phyloP scores from a whole-genome alignment of 2,888 invertebrate genomes.

The Prosapia bicincta region DNA sequence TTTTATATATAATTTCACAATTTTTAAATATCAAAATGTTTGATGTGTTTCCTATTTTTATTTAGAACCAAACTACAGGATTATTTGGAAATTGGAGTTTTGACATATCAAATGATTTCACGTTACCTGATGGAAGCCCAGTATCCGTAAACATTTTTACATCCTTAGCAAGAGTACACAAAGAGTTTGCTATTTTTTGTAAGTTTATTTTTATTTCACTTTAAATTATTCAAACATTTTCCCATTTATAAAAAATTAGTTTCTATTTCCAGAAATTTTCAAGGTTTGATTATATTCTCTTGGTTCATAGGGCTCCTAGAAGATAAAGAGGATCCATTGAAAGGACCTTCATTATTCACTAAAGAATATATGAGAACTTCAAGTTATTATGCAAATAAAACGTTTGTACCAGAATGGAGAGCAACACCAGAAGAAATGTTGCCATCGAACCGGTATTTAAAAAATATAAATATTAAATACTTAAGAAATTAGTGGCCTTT shows the following conservation, averaged over 20 bases:
- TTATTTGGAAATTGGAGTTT: slow-evolving; percentile 91
- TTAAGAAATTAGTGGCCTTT: not conserved
- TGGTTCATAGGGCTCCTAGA: slow-evolving; percentile 66
- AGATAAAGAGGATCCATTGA: slow-evolving; percentile 66
- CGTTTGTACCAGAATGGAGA: slow-evolving; percentile 72
- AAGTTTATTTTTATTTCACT: too few species aligned
- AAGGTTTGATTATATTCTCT: too few species aligned
- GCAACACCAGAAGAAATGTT: slow-evolving; percentile 68
- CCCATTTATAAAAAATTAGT: too few species aligned
- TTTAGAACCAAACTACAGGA: slow-evolving; percentile 90
- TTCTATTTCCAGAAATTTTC: too few species aligned
- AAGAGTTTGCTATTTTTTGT: slow-evolving; percentile 75
- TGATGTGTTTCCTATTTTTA: too few species aligned
- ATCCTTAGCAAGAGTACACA: slow-evolving; percentile 70
- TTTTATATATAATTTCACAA: too few species aligned
- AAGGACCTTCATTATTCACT: slow-evolving; percentile 73
- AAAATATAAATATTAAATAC: slow-evolving; percentile 3
- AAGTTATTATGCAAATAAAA: slow-evolving; percentile 73
- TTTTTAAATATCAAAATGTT: too few species aligned
- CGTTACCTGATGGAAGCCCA: slow-evolving; percentile 62
- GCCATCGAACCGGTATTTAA: slow-evolving; percentile 64
- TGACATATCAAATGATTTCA: slow-evolving; percentile 77
- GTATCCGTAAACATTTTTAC: slow-evolving; percentile 53
- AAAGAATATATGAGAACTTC: slow-evolving; percentile 77
- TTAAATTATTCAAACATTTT: too few species aligned